Conservation (phyloP, 2,888 invertebrate species). For the Magallana nippona region DNA sequence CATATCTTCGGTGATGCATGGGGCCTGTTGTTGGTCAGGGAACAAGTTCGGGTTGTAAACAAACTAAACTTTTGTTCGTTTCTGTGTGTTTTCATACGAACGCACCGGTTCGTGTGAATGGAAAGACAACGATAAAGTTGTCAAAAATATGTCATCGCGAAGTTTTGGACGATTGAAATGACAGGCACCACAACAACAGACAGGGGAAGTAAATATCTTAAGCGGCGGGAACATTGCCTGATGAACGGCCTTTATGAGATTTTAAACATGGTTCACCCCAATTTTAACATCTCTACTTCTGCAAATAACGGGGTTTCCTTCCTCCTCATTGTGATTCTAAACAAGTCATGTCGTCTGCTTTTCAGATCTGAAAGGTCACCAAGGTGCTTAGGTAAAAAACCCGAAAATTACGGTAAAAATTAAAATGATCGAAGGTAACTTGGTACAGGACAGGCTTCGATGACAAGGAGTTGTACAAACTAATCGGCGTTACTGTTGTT, state of each 20-base stretch:
- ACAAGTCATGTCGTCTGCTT: conserved; percentile 32
- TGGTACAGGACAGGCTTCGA: conserved; percentile 22
- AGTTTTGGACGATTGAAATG: background rate
- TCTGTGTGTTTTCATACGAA: background rate
- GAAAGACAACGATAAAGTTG: conserved; percentile 7
- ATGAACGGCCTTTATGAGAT: conserved; percentile 47
- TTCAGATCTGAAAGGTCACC: conserved; percentile 5
- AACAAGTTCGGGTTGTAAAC: background rate
- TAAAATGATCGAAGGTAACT: conserved; percentile 19
- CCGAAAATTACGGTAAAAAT: conserved; percentile 33
- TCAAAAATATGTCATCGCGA: conserved; percentile 26
- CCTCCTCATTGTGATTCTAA: conserved; percentile 13
- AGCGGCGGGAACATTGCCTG: conserved; percentile 45
- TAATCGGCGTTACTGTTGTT: conserved; percentile 17
- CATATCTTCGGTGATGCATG: too few relatives aligned
- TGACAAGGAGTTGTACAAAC: conserved; percentile 14
- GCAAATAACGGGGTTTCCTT: conserved; percentile 42
- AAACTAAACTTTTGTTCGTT: background rate
- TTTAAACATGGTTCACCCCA: conserved; percentile 49
- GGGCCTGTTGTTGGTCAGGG: background rate
- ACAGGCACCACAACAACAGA: background rate
- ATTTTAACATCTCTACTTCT: conserved; percentile 51
- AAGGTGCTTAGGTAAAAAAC: conserved; percentile 11
- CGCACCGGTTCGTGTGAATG: background rate
- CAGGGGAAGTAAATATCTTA: conserved; percentile 30